Evolutionary conservation across 35 echinoderm and acorn worm species (phyloP).

Genomic region (Apostichopus japonicus): DNA sequence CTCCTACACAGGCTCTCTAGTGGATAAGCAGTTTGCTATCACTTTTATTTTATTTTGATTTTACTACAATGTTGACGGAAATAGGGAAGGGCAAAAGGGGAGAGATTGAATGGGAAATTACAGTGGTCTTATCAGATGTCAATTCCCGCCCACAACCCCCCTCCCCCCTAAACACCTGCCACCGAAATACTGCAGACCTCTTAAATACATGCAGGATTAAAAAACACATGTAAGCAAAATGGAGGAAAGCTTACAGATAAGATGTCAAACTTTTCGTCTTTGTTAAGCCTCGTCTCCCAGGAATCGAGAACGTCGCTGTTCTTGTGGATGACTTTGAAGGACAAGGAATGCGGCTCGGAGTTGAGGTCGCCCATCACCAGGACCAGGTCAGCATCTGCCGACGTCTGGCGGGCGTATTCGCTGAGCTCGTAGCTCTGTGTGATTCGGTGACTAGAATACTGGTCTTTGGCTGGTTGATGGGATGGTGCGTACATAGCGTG

Average conservation of each 20-base stretch:
- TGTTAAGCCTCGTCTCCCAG: slow-evolving; percentile 60
- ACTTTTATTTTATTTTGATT: too few relatives aligned
- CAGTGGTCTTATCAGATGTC: too few relatives aligned
- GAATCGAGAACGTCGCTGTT: slow-evolving; percentile 37
- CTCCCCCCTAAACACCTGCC: too few relatives aligned
- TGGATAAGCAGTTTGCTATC: too few relatives aligned
- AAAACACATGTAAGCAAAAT: background rate
- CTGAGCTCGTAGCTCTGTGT: slow-evolving; percentile 58
- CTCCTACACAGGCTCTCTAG: too few relatives aligned
- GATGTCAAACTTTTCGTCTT: slow-evolving; percentile 49
- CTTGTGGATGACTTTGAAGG: slow-evolving; percentile 51
- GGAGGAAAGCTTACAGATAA: slow-evolving; percentile 4
- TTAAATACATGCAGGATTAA: too few relatives aligned
- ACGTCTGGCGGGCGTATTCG: slow-evolving; percentile 42
- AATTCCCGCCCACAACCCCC: too few relatives aligned
- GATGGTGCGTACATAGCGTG: slow-evolving; percentile 54
- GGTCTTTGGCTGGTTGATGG: slow-evolving; percentile 49
- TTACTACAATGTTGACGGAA: too few relatives aligned
- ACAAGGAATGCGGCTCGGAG: slow-evolving; percentile 46
- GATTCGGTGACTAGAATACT: slow-evolving; percentile 39
- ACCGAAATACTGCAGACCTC: too few relatives aligned
- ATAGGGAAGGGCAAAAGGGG: too few relatives aligned
- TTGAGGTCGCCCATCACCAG: slow-evolving; percentile 61
- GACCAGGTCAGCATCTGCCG: slow-evolving; percentile 29
- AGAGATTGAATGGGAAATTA: too few relatives aligned